Conservation (phyloP, 2,113 vertebrate species). For the Plestiodon gilberti region DNA sequence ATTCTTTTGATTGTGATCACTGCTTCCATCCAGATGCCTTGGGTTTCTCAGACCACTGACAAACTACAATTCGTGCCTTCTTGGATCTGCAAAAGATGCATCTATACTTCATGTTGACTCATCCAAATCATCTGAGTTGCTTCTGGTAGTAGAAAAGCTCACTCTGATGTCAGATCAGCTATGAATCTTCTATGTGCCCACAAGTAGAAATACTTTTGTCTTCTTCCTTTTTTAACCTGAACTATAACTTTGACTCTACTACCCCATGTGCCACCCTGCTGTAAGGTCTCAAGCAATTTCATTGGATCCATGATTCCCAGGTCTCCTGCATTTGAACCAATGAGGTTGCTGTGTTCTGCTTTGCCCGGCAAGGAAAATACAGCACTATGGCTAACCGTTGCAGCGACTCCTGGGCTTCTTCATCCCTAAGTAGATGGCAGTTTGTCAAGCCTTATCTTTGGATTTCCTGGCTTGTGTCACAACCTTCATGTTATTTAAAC, state of each 20-base stretch:
- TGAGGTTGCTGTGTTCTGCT: neutral
- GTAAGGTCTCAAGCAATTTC: neutral
- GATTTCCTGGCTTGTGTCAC: constrained; percentile 67
- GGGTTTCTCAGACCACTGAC: neutral
- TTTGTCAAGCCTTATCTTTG: constrained; percentile 66
- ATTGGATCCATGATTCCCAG: neutral
- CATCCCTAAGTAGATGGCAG: constrained; percentile 1
- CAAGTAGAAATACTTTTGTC: neutral
- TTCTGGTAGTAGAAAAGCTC: neutral
- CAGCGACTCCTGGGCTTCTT: constrained; percentile 18
- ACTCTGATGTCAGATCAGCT: neutral
- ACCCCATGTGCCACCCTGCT: neutral
- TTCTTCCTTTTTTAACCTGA: neutral
- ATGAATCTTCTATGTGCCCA: neutral
- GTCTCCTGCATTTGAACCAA: neutral
- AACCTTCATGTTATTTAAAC: constrained; percentile 61
- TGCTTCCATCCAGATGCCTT: neutral
- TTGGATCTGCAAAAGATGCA: neutral
- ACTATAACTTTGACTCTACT: too few relatives aligned
- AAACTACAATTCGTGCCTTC: neutral
- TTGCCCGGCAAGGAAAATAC: constrained; percentile 29
- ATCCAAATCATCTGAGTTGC: neutral
- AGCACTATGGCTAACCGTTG: neutral
- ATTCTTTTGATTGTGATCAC: neutral
- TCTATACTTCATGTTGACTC: neutral